These are phyloP conservation scores for Amphiprion clarkii DNA, from an alignment of 2,797 vertebrate genomes.

Conservation along the genomic window DNA sequence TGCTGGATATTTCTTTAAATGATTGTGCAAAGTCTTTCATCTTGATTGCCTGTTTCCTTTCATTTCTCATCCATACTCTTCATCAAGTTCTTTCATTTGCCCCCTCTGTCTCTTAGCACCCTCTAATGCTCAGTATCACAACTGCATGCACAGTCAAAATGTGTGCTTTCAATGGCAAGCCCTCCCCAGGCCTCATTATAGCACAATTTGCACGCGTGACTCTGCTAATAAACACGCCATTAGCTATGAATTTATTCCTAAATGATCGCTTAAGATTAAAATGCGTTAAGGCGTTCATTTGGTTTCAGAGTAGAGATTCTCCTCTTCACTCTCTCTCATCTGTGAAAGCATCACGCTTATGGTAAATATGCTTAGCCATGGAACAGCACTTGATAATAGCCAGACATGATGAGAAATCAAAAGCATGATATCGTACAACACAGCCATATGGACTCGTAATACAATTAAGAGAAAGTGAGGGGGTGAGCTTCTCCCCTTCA, in stretches of 20 bases:
- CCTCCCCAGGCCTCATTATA: constrained; percentile 34
- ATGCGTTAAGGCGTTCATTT: constrained; percentile 63
- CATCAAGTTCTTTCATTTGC: constrained; percentile 5
- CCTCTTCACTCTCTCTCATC: constrained; percentile 37
- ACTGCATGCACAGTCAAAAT: constrained; percentile 60
- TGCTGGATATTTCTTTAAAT: not conserved
- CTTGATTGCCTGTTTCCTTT: not conserved
- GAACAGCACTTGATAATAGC: constrained; percentile 58
- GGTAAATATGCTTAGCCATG: constrained; percentile 66
- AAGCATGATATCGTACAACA: constrained; percentile 44
- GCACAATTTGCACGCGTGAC: constrained; percentile 40
- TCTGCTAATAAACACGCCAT: constrained; percentile 55
- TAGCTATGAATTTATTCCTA: constrained; percentile 56
- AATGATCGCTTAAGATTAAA: constrained; percentile 63
- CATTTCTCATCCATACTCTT: not conserved
- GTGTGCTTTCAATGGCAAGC: constrained; percentile 8
- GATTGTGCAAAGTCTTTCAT: not conserved
- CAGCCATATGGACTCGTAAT: constrained; percentile 63
- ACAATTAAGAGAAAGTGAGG: constrained; percentile 56
- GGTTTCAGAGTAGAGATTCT: constrained; percentile 32
- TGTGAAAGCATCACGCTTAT: constrained; percentile 52
- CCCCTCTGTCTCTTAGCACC: constrained; percentile 75
- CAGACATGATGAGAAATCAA: constrained; percentile 55
- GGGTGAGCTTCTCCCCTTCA: not conserved
- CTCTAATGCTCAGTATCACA: constrained; percentile 59